These are phyloP conservation scores for Altica lythri DNA, from an alignment of 2,888 invertebrate species.

Conservation along the genomic window DNA sequence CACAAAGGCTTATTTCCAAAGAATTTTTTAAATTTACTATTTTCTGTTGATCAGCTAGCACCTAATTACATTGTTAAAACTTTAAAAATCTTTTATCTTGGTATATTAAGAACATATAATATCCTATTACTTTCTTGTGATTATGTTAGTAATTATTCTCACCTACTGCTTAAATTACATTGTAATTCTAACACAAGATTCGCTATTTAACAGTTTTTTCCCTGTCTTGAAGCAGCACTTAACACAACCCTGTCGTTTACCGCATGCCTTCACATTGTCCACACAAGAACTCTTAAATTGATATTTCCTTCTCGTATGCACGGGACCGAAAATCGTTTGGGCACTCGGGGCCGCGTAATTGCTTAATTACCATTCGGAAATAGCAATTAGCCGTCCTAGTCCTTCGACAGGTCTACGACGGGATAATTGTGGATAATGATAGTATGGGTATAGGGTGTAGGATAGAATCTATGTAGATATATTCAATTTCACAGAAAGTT, in stretches of 20 bases:
- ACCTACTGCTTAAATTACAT: too few relatives aligned
- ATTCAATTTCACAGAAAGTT: slow-evolving; percentile 14
- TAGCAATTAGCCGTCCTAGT: slow-evolving; percentile 41
- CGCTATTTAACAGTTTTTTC: neutral
- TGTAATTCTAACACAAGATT: neutral
- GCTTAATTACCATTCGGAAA: slow-evolving; percentile 46
- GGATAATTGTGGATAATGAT: slow-evolving; percentile 42
- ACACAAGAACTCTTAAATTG: slow-evolving; percentile 24
- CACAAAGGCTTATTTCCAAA: too few relatives aligned
- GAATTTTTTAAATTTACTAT: too few relatives aligned
- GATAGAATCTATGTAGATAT: slow-evolving; percentile 13
- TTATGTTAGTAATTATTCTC: too few relatives aligned
- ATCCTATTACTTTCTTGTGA: too few relatives aligned
- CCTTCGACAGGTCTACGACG: slow-evolving; percentile 39
- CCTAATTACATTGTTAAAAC: too few relatives aligned
- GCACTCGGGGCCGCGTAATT: slow-evolving; percentile 41
- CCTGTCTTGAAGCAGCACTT: neutral
- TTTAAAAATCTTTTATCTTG: too few relatives aligned
- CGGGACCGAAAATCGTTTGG: slow-evolving; percentile 30
- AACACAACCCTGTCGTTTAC: slow-evolving; percentile 14
- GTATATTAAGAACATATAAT: too few relatives aligned
- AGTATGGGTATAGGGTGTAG: slow-evolving; percentile 23
- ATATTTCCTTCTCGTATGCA: slow-evolving; percentile 28
- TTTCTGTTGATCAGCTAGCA: too few relatives aligned
- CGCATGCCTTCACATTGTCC: slow-evolving; percentile 24